Base-by-base conservation (phyloP, 2,113 vertebrate species). In the Apaloderma vittatum region DNA sequence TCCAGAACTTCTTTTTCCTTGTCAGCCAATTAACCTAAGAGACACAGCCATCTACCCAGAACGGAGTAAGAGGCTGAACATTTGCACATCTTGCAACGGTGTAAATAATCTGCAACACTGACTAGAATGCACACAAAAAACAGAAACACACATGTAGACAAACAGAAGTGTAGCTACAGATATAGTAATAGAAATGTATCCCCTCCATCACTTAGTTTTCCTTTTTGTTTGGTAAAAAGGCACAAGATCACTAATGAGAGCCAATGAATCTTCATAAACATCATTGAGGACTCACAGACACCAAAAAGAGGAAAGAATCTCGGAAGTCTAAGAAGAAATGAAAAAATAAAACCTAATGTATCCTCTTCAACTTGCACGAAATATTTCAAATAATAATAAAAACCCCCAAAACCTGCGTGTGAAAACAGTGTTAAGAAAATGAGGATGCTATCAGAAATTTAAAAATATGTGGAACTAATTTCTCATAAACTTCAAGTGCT, bases 161-260 rank as follows among this genome's bases (percentile, higher is more conserved):
- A 72, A 57, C 1, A 66, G 8, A 57, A 5, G 6, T 20, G 40
- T 3, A 72, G 52, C 37, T 73, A 30, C 30, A 40, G 32, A 22
- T 0, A 37, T 0, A 59, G 18, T 1, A 58, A 51, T 2, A 8
- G 3, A 68, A 58, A 29, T 14, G 20, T 21, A 59, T 27, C 15
- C 37, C 12, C 21, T 75, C 26, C 9, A 16, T 9, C 51, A 16
- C 22, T 29, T 54, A 13, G 8, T 45, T 58, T 76, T 40, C 13
- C 29, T 21, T 22, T 71, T 49, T 12, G 20, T 13, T 15, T n/a
- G 22, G 17, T 34, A 18, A 40, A 79, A 94, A 29, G 8, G 9
- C 27, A 73, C 29, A 48, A 70, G 17, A 57, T 43, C 20, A 32
- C 18, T 17, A 9, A 22, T 11, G 16, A 19, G 29, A 72, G 32